Conservation (phyloP, 2,888 invertebrate species). For the Meteorus colon region DNA sequence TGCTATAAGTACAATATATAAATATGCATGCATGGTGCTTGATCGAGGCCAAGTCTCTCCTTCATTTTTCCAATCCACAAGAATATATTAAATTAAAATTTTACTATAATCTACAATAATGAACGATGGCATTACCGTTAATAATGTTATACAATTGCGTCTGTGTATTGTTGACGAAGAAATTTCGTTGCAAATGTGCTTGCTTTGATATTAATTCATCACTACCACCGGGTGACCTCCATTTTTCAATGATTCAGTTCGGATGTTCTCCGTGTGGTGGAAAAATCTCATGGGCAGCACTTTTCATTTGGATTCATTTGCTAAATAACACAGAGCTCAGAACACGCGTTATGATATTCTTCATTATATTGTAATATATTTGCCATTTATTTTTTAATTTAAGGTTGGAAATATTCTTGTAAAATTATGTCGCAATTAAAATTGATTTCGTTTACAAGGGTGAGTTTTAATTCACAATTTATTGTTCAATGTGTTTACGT, state of each 20-base stretch:
- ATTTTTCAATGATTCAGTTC: slow-evolving; percentile 61
- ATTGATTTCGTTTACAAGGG: background rate
- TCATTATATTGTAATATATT: background rate
- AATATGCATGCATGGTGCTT: slow-evolving; percentile 25
- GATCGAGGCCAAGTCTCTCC: slow-evolving; percentile 58
- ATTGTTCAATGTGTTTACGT: background rate
- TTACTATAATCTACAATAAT: slow-evolving; percentile 26
- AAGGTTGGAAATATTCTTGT: background rate
- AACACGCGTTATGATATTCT: background rate
- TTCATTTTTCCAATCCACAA: slow-evolving; percentile 55
- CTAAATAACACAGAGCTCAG: background rate
- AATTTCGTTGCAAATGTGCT: slow-evolving; percentile 52
- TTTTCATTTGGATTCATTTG: slow-evolving; percentile 26
- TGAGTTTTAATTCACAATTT: background rate
- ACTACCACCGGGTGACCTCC: slow-evolving; percentile 58
- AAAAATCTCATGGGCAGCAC: slow-evolving; percentile 48
- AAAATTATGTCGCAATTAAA: background rate
- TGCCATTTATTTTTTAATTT: background rate
- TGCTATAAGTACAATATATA: slow-evolving; percentile 5
- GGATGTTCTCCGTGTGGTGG: slow-evolving; percentile 55
- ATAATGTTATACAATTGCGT: slow-evolving; percentile 32
- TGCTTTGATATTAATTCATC: slow-evolving; percentile 28
- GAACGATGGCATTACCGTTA: slow-evolving; percentile 48
- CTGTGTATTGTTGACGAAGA: slow-evolving; percentile 41
- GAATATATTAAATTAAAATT: slow-evolving; percentile 28